Conservation (phyloP, 2,113 vertebrate genomes). For the Bambusicola thoracicus region DNA sequence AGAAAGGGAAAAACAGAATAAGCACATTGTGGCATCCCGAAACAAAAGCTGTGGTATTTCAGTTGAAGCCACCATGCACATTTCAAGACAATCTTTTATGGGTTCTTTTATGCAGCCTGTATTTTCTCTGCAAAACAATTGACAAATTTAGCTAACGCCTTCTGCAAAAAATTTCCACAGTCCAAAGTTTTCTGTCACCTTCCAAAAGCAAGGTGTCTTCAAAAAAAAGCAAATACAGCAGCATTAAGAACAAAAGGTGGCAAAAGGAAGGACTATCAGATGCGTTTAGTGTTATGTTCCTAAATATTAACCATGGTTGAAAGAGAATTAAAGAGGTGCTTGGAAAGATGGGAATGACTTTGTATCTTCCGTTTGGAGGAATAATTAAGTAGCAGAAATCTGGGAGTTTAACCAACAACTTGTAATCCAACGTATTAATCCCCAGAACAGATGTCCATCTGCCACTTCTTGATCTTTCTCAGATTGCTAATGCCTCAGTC, state of each 20-base stretch:
- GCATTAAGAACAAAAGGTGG: not conserved
- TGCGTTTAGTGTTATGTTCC: not conserved
- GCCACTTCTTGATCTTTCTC: not conserved
- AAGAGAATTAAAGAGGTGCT: not conserved
- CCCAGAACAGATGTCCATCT: not conserved
- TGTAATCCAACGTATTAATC: constrained; percentile 42
- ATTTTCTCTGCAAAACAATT: not conserved
- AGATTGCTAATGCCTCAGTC: not conserved
- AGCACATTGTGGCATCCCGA: not conserved
- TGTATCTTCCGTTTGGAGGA: not conserved
- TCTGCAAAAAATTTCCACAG: not conserved
- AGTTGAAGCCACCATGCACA: not conserved
- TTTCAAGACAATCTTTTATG: not conserved
- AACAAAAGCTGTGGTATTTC: not conserved
- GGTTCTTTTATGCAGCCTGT: fast-evolving
- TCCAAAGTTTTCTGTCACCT: not conserved
- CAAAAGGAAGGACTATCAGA: not conserved
- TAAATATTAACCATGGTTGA: not conserved
- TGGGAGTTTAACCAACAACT: constrained; percentile 18
- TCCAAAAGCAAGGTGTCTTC: not conserved
- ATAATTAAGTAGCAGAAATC: constrained; percentile 45
- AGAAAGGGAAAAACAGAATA: not conserved
- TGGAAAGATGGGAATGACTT: not conserved
- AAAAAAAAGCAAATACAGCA: not conserved
- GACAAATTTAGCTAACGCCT: not conserved